Conservation (phyloP, 2,113 vertebrate genomes). For the Pica pica region DNA sequence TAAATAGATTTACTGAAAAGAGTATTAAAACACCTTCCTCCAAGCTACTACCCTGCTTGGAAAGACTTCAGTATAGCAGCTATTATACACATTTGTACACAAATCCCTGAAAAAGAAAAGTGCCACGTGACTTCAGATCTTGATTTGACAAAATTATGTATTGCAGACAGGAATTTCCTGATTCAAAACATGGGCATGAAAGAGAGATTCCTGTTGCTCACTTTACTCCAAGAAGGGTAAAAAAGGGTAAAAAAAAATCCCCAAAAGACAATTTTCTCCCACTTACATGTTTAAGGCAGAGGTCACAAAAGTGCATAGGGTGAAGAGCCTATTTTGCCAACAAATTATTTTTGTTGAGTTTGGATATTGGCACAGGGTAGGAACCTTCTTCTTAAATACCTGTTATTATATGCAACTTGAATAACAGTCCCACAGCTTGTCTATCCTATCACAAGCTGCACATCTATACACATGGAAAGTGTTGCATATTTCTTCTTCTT, state of each 20-base stretch:
- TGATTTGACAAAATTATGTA: conserved; percentile 3
- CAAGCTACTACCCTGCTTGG: neutral
- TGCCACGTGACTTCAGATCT: neutral
- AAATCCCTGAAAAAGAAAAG: neutral
- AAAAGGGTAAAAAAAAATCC: neutral
- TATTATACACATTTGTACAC: neutral
- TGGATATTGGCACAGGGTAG: neutral
- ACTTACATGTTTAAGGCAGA: neutral
- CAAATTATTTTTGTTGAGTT: neutral
- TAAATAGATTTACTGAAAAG: neutral
- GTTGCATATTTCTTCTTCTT: neutral
- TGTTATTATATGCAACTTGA: neutral
- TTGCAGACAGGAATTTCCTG: conserved; percentile 57
- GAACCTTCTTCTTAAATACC: neutral
- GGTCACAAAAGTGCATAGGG: neutral
- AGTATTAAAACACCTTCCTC: neutral
- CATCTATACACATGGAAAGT: neutral
- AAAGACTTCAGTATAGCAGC: neutral
- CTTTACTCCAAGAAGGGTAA: neutral
- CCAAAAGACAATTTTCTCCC: neutral
- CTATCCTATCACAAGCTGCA: neutral
- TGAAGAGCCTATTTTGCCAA: neutral
- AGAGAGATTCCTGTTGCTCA: conserved; percentile 8
- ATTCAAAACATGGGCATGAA: conserved; percentile 38
- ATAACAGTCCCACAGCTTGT: fast-evolving